Evolutionary conservation across 2,888 invertebrate genomes (phyloP).

Genomic region (Epirrhoe tristata): DNA sequence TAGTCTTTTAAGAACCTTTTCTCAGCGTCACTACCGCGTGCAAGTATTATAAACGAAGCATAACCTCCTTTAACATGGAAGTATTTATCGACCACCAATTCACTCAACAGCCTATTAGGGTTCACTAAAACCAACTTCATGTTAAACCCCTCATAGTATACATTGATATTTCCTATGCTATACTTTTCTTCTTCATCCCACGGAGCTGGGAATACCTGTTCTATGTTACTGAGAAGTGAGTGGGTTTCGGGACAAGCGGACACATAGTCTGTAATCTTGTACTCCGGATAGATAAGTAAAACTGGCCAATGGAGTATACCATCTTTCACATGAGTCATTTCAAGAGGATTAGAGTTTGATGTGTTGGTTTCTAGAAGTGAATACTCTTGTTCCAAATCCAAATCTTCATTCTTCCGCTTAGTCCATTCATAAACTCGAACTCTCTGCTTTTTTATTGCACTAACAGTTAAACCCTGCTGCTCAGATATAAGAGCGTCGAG

Average conservation of each 20-base stretch:
- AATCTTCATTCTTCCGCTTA: conserved; percentile 56
- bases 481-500: conserved; percentile 71
- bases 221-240: conserved; percentile 76
- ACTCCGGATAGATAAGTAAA: conserved; percentile 95
- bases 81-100: conserved; percentile 66
- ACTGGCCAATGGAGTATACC: conserved; percentile 93
- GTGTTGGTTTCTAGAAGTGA: conserved; percentile 16
- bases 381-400: conserved; percentile 24
- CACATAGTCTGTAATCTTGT: conserved; percentile 94
- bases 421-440: conserved; percentile 82
- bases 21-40: conserved; percentile 84
- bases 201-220: conserved; percentile 88
- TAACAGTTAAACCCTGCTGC: conserved; percentile 69
- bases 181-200: conserved; percentile 91
- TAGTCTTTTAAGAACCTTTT: conserved; percentile 84
- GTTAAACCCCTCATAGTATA: conserved; percentile 91
- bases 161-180: conserved; percentile 83
- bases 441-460: conserved; percentile 75
- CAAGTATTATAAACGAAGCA: conserved; percentile 87
- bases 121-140: conserved; percentile 86
- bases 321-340: conserved; percentile 87
- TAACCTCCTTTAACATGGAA: conserved; percentile 87
- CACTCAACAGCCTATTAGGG: conserved; percentile 45
- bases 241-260: conserved; percentile 91
- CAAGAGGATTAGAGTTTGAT: conserved; percentile 56